Base-by-base conservation (phyloP, 2,888 invertebrate species). In the Lycophotia porphyrea region DNA sequence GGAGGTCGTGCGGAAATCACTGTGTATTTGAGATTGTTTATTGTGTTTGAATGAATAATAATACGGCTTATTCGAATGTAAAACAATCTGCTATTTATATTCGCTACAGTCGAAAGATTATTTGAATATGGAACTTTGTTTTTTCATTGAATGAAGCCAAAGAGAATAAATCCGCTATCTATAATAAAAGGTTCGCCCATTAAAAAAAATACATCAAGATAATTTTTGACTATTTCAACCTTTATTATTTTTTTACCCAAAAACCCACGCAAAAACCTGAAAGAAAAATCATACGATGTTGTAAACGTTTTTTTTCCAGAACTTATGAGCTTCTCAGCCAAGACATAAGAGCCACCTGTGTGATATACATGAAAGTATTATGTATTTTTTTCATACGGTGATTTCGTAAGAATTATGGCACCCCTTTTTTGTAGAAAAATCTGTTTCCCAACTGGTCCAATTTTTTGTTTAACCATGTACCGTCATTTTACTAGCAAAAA, bases 401-500 rank as follows among this genome's bases (percentile, higher is more conserved):
- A n/a, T n/a, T n/a, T n/a, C n/a, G n/a, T n/a, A n/a, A n/a, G n/a
- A n/a, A n/a, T n/a, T n/a, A n/a, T 49, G 39, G 27, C 27, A 63
- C 36, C 15, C 64, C 27, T 49, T 76, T 65, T 15, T 71, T 66
- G 27, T 42, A 66, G 44, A 44, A 74, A 47, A 81, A 64, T 61
- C 8, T 39, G 68, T 80, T 76, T 49, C 7, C 68, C n/a, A n/a
- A n/a, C n/a, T n/a, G n/a, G n/a, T n/a, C n/a, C n/a, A n/a, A n/a
- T n/a, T n/a, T n/a, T n/a, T n/a, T n/a, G n/a, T n/a, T n/a, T n/a
- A 79, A 67, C 44, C 52, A 3, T 39, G 47, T 55, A 18, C 42
- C 61, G 21, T 60, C 15, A 44, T 68, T 84, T 73, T 66, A 63
- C 65, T 66, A 42, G 52, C 70, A 75, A 63, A 81, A 61, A 71